phyloP scores from a whole-genome alignment of 2,113 vertebrate species.

The Rhea americana region DNA sequence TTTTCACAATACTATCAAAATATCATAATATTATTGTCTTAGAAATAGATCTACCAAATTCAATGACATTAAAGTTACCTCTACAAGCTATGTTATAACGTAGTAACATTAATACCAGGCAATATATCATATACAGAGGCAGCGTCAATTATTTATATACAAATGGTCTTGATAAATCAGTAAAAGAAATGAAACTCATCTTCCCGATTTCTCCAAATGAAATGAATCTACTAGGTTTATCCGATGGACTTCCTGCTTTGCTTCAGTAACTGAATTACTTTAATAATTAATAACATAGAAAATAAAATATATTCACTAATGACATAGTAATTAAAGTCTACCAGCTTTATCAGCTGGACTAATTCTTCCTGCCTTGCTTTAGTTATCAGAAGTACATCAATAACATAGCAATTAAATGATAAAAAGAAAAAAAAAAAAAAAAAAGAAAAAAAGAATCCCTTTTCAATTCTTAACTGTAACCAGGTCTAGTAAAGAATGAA shows the following conservation, averaged over 20 bases:
- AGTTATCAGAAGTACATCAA: slow-evolving; percentile 3
- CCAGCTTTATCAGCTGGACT: not conserved
- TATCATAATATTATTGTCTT: not conserved
- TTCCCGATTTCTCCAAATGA: not conserved
- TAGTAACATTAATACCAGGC: not conserved
- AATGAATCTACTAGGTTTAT: not conserved
- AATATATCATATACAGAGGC: not conserved
- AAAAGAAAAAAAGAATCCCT: not conserved
- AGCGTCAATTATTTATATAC: slow-evolving; percentile 3
- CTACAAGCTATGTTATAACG: not conserved
- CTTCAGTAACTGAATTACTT: not conserved
- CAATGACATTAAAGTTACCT: not conserved
- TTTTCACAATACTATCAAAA: not conserved
- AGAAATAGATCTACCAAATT: not conserved
- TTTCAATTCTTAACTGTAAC: not conserved
- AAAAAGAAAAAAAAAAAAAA: not conserved
- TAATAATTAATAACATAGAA: not conserved
- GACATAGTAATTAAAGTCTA: too few species aligned
- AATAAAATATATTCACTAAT: too few species aligned
- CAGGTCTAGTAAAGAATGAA: not conserved
- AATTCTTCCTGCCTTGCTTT: not conserved
- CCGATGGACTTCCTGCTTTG: not conserved
- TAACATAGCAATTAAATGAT: not conserved
- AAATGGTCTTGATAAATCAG: not conserved
- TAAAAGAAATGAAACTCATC: not conserved